Conservation (phyloP, 2,888 invertebrate genomes). For the Amphipyra tragopoginis region DNA sequence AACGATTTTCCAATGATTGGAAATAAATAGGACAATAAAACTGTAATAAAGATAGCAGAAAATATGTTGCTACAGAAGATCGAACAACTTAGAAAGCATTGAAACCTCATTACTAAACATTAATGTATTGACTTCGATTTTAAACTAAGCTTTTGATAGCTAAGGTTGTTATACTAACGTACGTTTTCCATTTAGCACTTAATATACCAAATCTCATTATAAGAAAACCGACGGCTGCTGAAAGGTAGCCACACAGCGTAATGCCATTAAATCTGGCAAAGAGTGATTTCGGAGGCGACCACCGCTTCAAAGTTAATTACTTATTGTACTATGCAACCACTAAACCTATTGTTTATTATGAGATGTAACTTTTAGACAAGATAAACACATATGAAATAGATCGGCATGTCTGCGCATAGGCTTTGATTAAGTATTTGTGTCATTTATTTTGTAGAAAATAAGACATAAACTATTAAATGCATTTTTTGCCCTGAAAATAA, state of each 20-base stretch:
- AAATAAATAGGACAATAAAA: not conserved
- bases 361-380: not conserved
- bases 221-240: conserved; percentile 20
- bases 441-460: too few species aligned
- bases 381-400: not conserved
- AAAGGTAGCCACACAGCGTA: conserved; percentile 17
- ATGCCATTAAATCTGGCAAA: conserved; percentile 44
- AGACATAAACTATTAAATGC: too few species aligned
- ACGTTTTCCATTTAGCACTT: conserved; percentile 46
- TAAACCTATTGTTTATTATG: conserved; percentile 1
- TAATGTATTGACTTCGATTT: conserved; percentile 15
- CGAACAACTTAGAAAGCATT: not conserved
- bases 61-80: not conserved
- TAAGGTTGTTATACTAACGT: conserved; percentile 16
- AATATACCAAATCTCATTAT: conserved; percentile 48
- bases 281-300: conserved; percentile 30
- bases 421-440: too few species aligned
- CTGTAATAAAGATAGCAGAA: not conserved
- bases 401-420: too few species aligned
- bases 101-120: conserved; percentile 27
- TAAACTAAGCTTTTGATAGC: conserved; percentile 32
- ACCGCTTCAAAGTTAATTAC: conserved; percentile 15
- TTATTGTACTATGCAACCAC: conserved; percentile 4
- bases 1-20: not conserved
- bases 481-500: too few species aligned